Percentiles rank a stretch among this genome's conserved stretches.
These are phyloP conservation scores for Epinephelus malabaricus DNA, from an alignment of 2,797 vertebrate species.

Conservation along the genomic window DNA sequence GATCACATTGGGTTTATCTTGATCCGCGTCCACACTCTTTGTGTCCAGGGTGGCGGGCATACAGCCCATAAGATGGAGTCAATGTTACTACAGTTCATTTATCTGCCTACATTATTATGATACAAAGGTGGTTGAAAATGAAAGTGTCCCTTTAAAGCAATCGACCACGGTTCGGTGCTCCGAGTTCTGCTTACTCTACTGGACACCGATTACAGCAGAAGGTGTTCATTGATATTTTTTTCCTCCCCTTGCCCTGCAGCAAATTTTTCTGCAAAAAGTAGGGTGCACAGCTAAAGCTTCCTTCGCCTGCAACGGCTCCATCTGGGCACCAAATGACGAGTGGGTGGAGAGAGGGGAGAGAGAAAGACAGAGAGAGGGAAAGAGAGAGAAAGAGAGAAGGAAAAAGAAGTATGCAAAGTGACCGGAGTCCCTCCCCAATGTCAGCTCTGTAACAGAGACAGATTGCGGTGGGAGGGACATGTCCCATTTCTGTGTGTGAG, in stretches of 20 bases:
- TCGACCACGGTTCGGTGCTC: background rate
- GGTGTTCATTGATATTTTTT: constrained; percentile 44
- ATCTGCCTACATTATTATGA: too few relatives aligned
- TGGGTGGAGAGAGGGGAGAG: constrained; percentile 51
- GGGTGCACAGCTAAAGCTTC: constrained; percentile 55
- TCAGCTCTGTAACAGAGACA: constrained; percentile 75
- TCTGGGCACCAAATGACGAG: constrained; percentile 72
- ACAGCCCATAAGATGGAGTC: too few relatives aligned
- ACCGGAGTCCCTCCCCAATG: constrained; percentile 62
- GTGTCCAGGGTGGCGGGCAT: too few relatives aligned
- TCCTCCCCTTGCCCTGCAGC: constrained; percentile 49
- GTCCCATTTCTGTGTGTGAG: constrained; percentile 79
- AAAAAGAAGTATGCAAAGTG: constrained; percentile 52
- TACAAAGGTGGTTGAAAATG: too few relatives aligned
- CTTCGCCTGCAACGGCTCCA: constrained; percentile 66
- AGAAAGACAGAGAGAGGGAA: constrained; percentile 8
- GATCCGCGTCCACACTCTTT: too few relatives aligned
- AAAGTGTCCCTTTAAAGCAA: too few relatives aligned
- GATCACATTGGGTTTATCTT: too few relatives aligned
- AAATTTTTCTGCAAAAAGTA: constrained; percentile 47
- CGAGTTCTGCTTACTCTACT: constrained; percentile 17
- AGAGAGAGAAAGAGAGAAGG: constrained; percentile 22
- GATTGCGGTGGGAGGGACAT: constrained; percentile 82
- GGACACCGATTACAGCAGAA: constrained; percentile 28
- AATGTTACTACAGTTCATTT: too few relatives aligned